Percentiles rank a stretch among this genome's conserved stretches.
phyloP scores from a whole-genome alignment of 2,797 vertebrate species.

The Anableps anableps region DNA sequence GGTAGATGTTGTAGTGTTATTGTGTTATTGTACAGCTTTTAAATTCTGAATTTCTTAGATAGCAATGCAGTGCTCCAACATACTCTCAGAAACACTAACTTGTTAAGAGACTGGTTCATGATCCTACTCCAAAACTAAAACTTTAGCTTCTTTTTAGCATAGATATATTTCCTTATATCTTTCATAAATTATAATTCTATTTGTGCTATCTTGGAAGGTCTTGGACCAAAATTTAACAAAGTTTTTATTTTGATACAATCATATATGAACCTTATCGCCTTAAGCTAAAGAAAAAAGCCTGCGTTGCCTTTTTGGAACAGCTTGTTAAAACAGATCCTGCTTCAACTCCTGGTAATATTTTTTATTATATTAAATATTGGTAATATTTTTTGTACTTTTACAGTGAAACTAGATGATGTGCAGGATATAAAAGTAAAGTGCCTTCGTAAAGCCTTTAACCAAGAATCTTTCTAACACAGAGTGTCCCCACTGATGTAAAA shows the following conservation, averaged over 20 bases:
- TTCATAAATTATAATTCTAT: constrained; percentile 40
- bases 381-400: constrained; percentile 16
- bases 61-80: constrained; percentile 38
- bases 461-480: constrained; percentile 19
- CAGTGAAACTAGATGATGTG: constrained; percentile 21
- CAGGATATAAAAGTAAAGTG: constrained; percentile 60
- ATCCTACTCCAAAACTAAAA: constrained; percentile 22
- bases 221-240: constrained; percentile 74
- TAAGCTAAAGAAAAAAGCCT: constrained; percentile 52
- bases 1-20: constrained; percentile 60
- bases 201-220: constrained; percentile 60
- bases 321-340: constrained; percentile 40
- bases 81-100: constrained; percentile 56
- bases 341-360: constrained; percentile 32
- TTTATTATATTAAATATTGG: too few relatives aligned
- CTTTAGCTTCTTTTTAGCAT: constrained; percentile 21
- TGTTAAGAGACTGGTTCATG: constrained; percentile 36
- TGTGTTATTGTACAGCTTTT: constrained; percentile 45
- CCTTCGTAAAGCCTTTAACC: constrained; percentile 52
- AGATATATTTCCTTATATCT: constrained; percentile 30
- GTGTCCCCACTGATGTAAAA: constrained; percentile 12
- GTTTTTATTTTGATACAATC: constrained; percentile 52
- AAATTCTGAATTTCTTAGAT: constrained; percentile 33
- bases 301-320: constrained; percentile 37
- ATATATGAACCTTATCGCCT: constrained; percentile 68